phyloP scores from a whole-genome alignment of 2,113 vertebrate species.

The Crypturellus undulatus region DNA sequence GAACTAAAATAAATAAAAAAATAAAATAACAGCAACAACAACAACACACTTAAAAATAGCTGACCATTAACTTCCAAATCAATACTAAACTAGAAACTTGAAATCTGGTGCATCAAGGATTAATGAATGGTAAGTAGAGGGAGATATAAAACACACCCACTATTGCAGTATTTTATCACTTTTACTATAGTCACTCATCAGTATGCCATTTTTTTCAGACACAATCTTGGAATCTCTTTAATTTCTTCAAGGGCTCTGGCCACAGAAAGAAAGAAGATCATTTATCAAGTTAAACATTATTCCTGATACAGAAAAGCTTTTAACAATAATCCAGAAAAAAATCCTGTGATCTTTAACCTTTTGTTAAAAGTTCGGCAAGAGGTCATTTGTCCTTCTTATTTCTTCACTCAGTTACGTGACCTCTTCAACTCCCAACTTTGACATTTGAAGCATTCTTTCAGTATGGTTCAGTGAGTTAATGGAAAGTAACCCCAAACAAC shows the following conservation, averaged over 20 bases:
- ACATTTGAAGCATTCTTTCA: slow-evolving; percentile 22
- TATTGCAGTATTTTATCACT: background rate
- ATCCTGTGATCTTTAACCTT: background rate
- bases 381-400: background rate
- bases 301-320: background rate
- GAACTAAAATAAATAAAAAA: background rate
- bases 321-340: background rate
- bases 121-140: background rate
- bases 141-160: background rate
- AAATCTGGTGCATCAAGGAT: background rate
- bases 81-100: background rate
- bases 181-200: background rate
- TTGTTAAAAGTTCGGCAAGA: background rate
- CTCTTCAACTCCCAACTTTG: slow-evolving; percentile 33
- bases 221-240: background rate
- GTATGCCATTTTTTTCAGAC: background rate
- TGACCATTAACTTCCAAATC: background rate
- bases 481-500: slow-evolving; percentile 20
- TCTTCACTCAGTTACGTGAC: background rate
- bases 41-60: background rate
- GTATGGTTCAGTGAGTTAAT: background rate
- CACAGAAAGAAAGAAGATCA: background rate
- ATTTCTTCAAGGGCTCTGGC: background rate
- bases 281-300: background rate
- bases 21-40: too few relatives aligned